Conservation (phyloP, 1,140 invertebrate genomes). For the Andricus grossulariae region DNA sequence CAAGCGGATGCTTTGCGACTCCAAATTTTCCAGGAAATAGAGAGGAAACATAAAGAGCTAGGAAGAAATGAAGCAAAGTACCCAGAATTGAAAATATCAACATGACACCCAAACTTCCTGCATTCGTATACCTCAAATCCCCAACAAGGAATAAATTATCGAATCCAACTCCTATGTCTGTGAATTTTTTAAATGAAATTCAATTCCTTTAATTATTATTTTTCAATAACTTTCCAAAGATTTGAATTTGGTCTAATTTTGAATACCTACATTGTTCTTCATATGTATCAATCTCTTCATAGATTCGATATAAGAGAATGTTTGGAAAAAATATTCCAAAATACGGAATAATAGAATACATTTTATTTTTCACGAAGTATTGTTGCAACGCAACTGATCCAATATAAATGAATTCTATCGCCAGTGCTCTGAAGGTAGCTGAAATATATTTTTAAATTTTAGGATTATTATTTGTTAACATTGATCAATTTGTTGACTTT, state of each 20-base stretch:
- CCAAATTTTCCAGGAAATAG: constrained; percentile 77
- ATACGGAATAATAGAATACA: constrained; percentile 51
- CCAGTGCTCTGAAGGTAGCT: constrained; percentile 56
- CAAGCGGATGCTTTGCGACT: constrained; percentile 76
- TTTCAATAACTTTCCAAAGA: constrained; percentile 29
- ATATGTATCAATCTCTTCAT: constrained; percentile 60
- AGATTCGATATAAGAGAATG: constrained; percentile 53
- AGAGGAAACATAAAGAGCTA: constrained; percentile 76
- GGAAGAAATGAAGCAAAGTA: constrained; percentile 68
- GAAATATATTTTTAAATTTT: constrained; percentile 30
- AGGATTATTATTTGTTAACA: too few species aligned
- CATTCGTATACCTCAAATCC: constrained; percentile 76
- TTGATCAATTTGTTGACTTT: too few species aligned
- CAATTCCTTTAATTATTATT: too few species aligned
- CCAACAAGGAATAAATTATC: constrained; percentile 73
- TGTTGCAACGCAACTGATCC: constrained; percentile 55
- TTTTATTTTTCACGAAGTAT: constrained; percentile 52
- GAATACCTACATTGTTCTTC: constrained; percentile 56
- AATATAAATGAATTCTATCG: constrained; percentile 53
- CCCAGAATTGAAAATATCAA: constrained; percentile 75
- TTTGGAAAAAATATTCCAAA: constrained; percentile 61
- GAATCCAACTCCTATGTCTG: constrained; percentile 78
- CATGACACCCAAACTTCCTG: constrained; percentile 68
- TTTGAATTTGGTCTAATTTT: constrained; percentile 39
- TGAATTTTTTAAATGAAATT: constrained; percentile 50